Percentiles rank a stretch among this genome's conserved stretches.
These are phyloP conservation scores for mouse (Mus musculus) DNA, from an alignment of 2,113 vertebrate genomes.

Conservation along the genomic window GRCm39 chr15:99144501-99145000, in stretches of 20 bases:
- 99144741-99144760: rapidly evolving
- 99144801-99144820: slow-evolving; percentile 95
- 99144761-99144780: rapidly evolving
- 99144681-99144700: neutral
- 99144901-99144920: slow-evolving; percentile 94
- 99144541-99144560: neutral
- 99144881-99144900: slow-evolving; percentile 94
- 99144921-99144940: slow-evolving; percentile 97
- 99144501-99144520: neutral
- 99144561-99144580: neutral
- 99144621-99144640: neutral
- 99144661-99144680: neutral
- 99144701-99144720: neutral
- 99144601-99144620: neutral
- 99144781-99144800: neutral
- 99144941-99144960: slow-evolving; percentile 87
- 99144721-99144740: neutral
- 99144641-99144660: neutral
- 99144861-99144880: slow-evolving; percentile 94
- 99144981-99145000: neutral
- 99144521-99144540: neutral
- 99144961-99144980: neutral
- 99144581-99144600: neutral
- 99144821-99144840: slow-evolving; percentile 97
- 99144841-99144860: slow-evolving; percentile 97